Evolutionary conservation across 2,113 vertebrate species (phyloP).

Genomic region (Talpa occidentalis): DNA sequence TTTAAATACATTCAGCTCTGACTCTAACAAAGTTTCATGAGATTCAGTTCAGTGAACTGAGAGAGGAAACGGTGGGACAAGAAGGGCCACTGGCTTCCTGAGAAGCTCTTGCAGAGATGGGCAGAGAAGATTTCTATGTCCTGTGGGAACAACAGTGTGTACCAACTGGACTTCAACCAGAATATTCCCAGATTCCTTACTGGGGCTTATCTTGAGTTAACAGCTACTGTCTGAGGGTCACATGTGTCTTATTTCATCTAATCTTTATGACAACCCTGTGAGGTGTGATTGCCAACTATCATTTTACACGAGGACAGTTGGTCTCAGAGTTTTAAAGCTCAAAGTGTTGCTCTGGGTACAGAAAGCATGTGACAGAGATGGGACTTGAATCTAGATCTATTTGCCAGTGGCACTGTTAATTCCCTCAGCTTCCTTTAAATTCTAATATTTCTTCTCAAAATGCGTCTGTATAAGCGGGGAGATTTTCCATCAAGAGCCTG

Average conservation of each 20-base stretch:
- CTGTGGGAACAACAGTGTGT: rapidly evolving
- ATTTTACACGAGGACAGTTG: not conserved
- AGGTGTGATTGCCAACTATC: not conserved
- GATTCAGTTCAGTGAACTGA: not conserved
- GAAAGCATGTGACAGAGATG: not conserved
- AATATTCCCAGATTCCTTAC: not conserved
- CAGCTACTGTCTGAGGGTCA: not conserved
- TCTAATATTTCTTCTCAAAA: not conserved
- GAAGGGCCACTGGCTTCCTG: not conserved
- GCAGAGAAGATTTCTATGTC: not conserved
- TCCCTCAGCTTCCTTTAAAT: not conserved
- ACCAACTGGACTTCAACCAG: not conserved
- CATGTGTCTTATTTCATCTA: not conserved
- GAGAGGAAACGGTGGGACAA: not conserved
- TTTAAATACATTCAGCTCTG: conserved; percentile 29
- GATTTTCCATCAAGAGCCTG: not conserved
- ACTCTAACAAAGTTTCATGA: not conserved
- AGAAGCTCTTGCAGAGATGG: not conserved
- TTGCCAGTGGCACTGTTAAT: not conserved
- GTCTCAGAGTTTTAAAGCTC: not conserved
- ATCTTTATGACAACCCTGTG: not conserved
- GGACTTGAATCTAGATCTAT: not conserved
- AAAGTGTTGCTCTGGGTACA: not conserved
- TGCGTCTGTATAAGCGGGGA: not conserved
- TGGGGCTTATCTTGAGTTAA: not conserved